Evolutionary conservation across 1,140 invertebrate genomes (phyloP), one percentile per base, ranked within the genome.

Genomic region (Apocrypta bakeri): DNA sequence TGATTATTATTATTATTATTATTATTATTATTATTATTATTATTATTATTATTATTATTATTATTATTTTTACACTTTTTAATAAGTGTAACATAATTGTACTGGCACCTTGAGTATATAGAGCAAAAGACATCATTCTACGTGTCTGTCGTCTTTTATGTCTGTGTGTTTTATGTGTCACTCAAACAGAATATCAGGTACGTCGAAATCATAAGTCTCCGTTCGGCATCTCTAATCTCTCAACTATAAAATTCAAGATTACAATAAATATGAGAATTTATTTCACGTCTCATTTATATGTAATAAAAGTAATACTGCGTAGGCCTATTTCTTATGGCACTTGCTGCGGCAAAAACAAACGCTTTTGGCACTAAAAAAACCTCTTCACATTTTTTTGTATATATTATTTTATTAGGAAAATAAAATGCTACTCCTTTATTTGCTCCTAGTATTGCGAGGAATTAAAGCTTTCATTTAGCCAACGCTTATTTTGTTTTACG

Each of bases 151-250:
- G 86, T 69, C 88, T 85, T 86, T 83, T 81, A 88, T 89, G 66
- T 90, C 27, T 86, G 74, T 87, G 80, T 88, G 83, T 90, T 88
- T 86, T 90, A 86, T 89, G 82, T 89, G 85, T 88, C 84, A 84
- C 86, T 81, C 80, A 85, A 77, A 85, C 69, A 87, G 88, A 89
- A 74, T n/a, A n/a, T 69, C 87, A 90, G 89, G 89, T 90, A 90
- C 85, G 89, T 90, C 85, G 78, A 86, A 85, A 85, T 83, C 81
- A 83, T 79, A 74, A 40, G 61, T 31, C 66, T 76, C 81, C 33
- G 1, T 71, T 61, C n/a, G 37, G 17, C 33, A 42, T 74, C 63
- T 71, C 64, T 40, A 48, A 66, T 81, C 48, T 56, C 48, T 56
- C 72, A 79, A 82, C 64, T 42, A 80, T 37, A 29, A n/a, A n/a